phyloP scores from a whole-genome alignment of 2,797 vertebrate species.

The Typhlichthys subterraneus region DNA sequence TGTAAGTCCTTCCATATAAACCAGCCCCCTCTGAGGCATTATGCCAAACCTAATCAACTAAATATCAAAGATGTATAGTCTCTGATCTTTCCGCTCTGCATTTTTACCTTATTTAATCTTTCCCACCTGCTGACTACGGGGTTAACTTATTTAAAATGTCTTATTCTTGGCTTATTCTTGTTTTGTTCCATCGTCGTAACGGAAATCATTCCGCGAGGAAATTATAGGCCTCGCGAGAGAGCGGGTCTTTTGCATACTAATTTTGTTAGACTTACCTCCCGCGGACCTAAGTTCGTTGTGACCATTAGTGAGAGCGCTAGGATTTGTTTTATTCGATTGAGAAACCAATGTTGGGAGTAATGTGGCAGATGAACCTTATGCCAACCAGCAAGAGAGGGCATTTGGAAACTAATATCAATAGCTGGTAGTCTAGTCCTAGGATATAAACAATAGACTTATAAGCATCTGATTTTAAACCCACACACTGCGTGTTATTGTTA shows the following conservation, averaged over 20 bases:
- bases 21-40: slow-evolving; percentile 71
- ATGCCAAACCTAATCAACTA: slow-evolving; percentile 85
- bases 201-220: slow-evolving; percentile 94
- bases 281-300: slow-evolving; percentile 88
- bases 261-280: slow-evolving; percentile 99
- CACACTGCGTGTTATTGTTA: too few relatives aligned
- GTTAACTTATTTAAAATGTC: slow-evolving; percentile 88
- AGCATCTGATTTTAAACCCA: too few relatives aligned
- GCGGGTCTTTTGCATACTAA: slow-evolving; percentile 97
- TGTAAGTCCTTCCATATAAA: slow-evolving; percentile 56
- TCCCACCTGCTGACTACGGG: slow-evolving; percentile 92
- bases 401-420: too few relatives aligned
- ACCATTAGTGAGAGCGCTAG: slow-evolving; percentile 88
- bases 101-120: slow-evolving; percentile 83
- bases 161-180: slow-evolving; percentile 91
- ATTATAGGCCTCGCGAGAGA: slow-evolving; percentile 94
- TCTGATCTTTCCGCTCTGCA: slow-evolving; percentile 81
- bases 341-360: slow-evolving; percentile 58
- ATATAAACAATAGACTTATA: too few relatives aligned
- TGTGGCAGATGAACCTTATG: slow-evolving; percentile 57
- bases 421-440: background rate
- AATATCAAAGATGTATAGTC: slow-evolving; percentile 87
- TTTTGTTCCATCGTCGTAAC: slow-evolving; percentile 92
- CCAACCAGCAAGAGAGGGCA: slow-evolving; percentile 28
- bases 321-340: slow-evolving; percentile 77